Conservation (phyloP, 2,888 invertebrate species). For the Anthrax anthrax region DNA sequence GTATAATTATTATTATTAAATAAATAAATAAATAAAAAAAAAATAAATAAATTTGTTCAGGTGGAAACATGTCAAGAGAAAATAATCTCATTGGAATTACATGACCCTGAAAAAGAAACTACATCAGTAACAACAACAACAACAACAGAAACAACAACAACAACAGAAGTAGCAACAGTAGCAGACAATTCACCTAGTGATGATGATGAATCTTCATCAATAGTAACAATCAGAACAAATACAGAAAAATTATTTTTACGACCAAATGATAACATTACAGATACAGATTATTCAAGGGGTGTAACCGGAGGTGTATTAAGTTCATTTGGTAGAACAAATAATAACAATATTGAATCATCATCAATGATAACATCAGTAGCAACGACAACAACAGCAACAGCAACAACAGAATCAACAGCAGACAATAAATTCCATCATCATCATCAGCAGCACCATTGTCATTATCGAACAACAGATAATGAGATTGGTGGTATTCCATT, state of each 20-base stretch:
- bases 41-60: constrained; percentile 36
- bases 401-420: background rate
- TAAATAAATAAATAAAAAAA: no score
- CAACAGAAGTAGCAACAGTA: background rate
- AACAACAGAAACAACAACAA: constrained; percentile 1
- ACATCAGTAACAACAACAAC: background rate
- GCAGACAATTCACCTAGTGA: constrained; percentile 33
- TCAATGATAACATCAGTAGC: no score
- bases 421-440: no score
- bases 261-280: constrained; percentile 17
- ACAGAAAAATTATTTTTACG: constrained; percentile 30
- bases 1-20: no score
- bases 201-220: constrained; percentile 39
- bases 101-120: constrained; percentile 37
- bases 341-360: no score
- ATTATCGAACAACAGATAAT: background rate
- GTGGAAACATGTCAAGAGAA: constrained; percentile 85
- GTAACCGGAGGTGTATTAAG: background rate
- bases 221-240: constrained; percentile 36
- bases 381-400: no score
- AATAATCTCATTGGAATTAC: constrained; percentile 77
- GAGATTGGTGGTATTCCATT: constrained; percentile 3
- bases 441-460: no score
- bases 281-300: constrained; percentile 3
- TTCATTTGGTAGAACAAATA: background rate